phyloP scores from a whole-genome alignment of 2,888 invertebrate species.

The Macrosoma leucophasiata region DNA sequence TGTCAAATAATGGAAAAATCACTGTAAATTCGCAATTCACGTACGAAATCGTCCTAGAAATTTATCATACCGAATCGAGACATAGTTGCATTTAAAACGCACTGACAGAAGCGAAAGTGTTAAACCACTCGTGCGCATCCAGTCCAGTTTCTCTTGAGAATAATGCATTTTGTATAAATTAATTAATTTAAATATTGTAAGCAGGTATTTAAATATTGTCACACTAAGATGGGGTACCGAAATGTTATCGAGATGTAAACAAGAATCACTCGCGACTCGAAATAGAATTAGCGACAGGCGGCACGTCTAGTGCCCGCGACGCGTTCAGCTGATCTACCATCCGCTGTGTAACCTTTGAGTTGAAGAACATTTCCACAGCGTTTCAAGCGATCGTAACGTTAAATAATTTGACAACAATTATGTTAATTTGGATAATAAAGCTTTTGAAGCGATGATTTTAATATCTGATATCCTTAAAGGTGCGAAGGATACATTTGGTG shows the following conservation, averaged over 20 bases:
- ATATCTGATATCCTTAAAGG: constrained; percentile 29
- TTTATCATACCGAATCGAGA: constrained; percentile 13
- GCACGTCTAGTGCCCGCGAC: constrained; percentile 46
- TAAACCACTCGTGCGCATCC: constrained; percentile 61
- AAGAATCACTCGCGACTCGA: constrained; percentile 39
- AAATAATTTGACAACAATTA: constrained; percentile 12
- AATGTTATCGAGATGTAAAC: constrained; percentile 29
- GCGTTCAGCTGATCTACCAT: constrained; percentile 51
- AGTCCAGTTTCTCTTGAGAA: constrained; percentile 34
- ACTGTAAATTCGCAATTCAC: constrained; percentile 19
- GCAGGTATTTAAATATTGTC: no score
- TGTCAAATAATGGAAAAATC: constrained; percentile 16
- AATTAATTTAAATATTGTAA: no score
- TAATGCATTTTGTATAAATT: no score
- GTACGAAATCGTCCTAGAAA: no score
- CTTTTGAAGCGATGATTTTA: constrained; percentile 24
- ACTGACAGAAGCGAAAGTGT: constrained; percentile 50
- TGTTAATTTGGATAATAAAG: constrained; percentile 15
- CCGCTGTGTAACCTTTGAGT: constrained; percentile 38
- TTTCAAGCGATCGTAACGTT: constrained; percentile 26
- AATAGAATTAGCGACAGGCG: constrained; percentile 23
- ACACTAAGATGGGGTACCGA: no score
- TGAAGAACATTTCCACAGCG: constrained; percentile 27
- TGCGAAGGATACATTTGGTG: no score
- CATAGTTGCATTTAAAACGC: constrained; percentile 29